Evolutionary conservation across 1,140 invertebrate genomes (phyloP).

Genomic region (Tetramorium simillimum): DNA sequence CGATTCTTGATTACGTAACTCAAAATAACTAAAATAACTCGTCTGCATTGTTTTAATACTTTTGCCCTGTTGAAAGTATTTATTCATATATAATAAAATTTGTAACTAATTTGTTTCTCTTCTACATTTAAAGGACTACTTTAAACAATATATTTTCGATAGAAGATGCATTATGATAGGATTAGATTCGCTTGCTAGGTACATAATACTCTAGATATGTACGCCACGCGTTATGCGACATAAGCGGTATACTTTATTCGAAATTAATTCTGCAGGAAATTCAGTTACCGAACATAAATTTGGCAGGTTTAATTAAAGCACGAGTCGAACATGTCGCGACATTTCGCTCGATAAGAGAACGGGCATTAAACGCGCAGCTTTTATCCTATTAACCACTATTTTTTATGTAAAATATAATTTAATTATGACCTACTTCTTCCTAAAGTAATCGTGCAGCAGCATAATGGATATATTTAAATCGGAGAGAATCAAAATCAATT

Average conservation of each 20-base stretch:
- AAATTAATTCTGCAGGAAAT: slow-evolving; percentile 54
- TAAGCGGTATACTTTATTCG: slow-evolving; percentile 49
- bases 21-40: neutral
- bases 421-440: neutral
- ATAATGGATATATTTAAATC: neutral
- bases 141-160: neutral
- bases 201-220: neutral
- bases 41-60: neutral
- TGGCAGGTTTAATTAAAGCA: slow-evolving; percentile 58
- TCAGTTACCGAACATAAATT: slow-evolving; percentile 53
- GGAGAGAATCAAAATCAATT: neutral
- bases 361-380: neutral
- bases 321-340: slow-evolving; percentile 29
- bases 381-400: slow-evolving; percentile 26
- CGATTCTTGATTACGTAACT: neutral
- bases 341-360: slow-evolving; percentile 34
- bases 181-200: slow-evolving; percentile 21
- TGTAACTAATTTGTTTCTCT: neutral
- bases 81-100: neutral
- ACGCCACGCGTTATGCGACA: neutral
- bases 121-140: neutral
- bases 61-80: neutral
- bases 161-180: neutral
- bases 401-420: slow-evolving; percentile 22
- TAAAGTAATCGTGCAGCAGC: neutral